Evolutionary conservation across 2,113 vertebrate species (phyloP), one percentile per base, ranked within the genome.

Genomic region (Gymnobelideus leadbeateri): DNA sequence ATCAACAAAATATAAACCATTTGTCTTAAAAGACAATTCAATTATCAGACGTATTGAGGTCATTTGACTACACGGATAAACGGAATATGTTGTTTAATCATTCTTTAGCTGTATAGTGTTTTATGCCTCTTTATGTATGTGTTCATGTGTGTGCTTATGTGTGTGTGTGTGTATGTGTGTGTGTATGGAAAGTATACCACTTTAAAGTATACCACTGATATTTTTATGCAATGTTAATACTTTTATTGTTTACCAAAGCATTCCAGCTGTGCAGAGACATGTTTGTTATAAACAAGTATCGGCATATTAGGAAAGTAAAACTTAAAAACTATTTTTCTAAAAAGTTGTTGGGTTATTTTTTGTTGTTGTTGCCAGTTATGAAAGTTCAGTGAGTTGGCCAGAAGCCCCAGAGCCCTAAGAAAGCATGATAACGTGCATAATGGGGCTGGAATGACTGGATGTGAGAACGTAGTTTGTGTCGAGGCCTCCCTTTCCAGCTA

Each of bases 111-210:
- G 19, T 23, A 23, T 43, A 43, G 16, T 43, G 68, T n/a, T n/a
- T 50, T 95, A 92, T 91, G 43, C 46, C 93, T 91, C 84, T 46
- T 5, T 90, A 49, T 93, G 43, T 95, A 98, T 37, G 57, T 61
- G 11, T 26, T 0, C 24, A 25, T 31, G 8, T 57, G 95, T 99
- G 99, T 90, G 97, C 98, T 51, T 99, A n/a, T n/a, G 98, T 91
- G 95, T 99, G 31, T 98, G 98, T 99, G 97, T 98, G 26, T 91
- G 97, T 98, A 51, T 99, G 98, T 91, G 95, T 99, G 28, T 98
- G 98, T 99, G 96, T 98, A 98, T 98, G 50, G 91, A 94, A 97
- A 92, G n/a, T 68, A 24, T n/a, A n/a, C n/a, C n/a, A n/a, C n/a
- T 96, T 97, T 95, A 93, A 91, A 91, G 93, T 90, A 37, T 8